Evolutionary conservation across 64 coral and sea anemone species (phyloP), one percentile per base, ranked within the genome.

Genomic region (Pachyseris speciosa): DNA sequence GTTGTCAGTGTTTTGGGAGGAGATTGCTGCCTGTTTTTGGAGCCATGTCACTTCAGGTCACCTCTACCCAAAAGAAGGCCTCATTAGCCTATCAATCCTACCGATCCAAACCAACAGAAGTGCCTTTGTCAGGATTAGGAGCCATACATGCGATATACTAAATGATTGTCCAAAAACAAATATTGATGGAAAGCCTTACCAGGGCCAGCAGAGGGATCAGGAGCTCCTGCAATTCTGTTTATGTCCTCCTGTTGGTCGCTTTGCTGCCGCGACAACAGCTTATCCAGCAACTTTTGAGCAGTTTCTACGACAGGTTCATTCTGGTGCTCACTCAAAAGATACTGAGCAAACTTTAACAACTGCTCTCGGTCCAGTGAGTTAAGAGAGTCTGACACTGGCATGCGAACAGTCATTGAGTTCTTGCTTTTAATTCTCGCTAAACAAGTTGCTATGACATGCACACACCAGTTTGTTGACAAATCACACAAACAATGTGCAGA

Each of bases 121-220:
- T n/a, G n/a, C n/a, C n/a, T n/a, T n/a, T n/a, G n/a, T n/a, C n/a
- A n/a, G n/a, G n/a, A n/a, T n/a, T n/a, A n/a, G n/a, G n/a, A n/a
- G n/a, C n/a, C n/a, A n/a, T n/a, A n/a, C n/a, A n/a, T n/a, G n/a
- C n/a, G n/a, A n/a, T n/a, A n/a, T n/a, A n/a, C n/a, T n/a, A n/a
- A n/a, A n/a, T n/a, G n/a, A n/a, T n/a, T n/a, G n/a, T n/a, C n/a
- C n/a, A n/a, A n/a, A n/a, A n/a, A n/a, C n/a, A n/a, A n/a, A n/a
- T n/a, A n/a, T n/a, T n/a, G n/a, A n/a, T n/a, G n/a, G 9, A 7
- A 9, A 8, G 1, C 17, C 32, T 84, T 84, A 96, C 95, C 95
- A 44, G 95, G 91, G 40, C 95, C 95, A 49, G 95, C 91, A 43
- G 95, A 94, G 10, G 95, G 91, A 86, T 98, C 95, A 15, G 95